Evolutionary conservation across 2,113 vertebrate genomes (phyloP).

Genomic region (Onychostoma macrolepis): DNA sequence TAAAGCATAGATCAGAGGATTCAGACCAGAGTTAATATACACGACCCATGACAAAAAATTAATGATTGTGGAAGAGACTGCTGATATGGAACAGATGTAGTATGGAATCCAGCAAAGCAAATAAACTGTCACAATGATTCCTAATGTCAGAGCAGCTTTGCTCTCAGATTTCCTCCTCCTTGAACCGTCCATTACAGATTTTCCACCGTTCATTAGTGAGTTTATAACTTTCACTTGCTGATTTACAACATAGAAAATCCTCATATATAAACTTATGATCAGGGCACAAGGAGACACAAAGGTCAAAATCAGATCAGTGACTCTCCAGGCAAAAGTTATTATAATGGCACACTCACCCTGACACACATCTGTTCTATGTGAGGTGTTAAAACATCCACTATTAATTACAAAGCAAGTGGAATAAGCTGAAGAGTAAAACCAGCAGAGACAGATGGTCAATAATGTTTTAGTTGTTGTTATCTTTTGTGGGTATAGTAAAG

Average conservation of each 20-base stretch:
- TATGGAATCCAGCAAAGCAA: neutral
- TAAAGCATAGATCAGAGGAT: conserved; percentile 10
- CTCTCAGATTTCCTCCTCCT: neutral
- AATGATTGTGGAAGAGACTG: neutral
- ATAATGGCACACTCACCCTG: neutral
- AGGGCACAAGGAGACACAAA: neutral
- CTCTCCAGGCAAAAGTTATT: neutral
- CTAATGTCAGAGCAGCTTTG: conserved; percentile 25
- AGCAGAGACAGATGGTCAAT: conserved; percentile 5
- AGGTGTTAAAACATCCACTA: neutral
- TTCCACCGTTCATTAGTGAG: too few species aligned
- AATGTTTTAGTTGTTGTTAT: neutral
- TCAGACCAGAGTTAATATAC: neutral
- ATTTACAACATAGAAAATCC: too few species aligned
- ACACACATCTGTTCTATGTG: neutral
- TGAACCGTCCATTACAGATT: too few species aligned
- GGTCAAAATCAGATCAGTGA: neutral
- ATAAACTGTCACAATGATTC: conserved; percentile 7
- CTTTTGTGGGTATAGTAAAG: neutral
- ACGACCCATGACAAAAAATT: neutral
- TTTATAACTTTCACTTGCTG: too few species aligned
- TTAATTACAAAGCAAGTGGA: neutral
- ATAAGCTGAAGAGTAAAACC: conserved; percentile 41
- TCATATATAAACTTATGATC: neutral
- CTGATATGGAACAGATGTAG: neutral